Evolutionary conservation across 2,797 vertebrate species (phyloP).

Genomic region (Lophius americanus): DNA sequence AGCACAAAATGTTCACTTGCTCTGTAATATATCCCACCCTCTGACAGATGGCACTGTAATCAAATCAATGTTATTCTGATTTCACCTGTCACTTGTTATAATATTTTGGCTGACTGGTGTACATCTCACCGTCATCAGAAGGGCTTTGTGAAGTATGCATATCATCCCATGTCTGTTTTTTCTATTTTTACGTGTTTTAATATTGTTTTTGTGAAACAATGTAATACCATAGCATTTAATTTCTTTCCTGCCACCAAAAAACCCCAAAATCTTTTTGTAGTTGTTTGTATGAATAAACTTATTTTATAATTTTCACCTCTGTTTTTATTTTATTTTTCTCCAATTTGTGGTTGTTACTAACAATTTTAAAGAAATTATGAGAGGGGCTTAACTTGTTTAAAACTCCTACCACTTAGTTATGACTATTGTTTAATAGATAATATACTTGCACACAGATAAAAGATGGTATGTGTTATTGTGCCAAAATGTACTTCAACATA

Average conservation of each 20-base stretch:
- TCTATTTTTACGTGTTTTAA: conserved; percentile 69
- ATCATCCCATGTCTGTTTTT: conserved; percentile 4
- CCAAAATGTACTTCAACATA: not conserved
- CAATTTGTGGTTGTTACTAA: not conserved
- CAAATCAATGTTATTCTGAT: too few relatives aligned
- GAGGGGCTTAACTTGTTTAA: conserved; percentile 1
- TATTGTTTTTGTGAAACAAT: conserved; percentile 69
- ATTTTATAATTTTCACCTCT: conserved; percentile 71
- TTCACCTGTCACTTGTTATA: too few relatives aligned
- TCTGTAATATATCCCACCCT: too few relatives aligned
- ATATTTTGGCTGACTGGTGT: too few relatives aligned
- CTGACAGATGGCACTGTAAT: too few relatives aligned
- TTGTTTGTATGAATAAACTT: conserved; percentile 77
- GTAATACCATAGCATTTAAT: conserved; percentile 46
- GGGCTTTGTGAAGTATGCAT: conserved; percentile 49
- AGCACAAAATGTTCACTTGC: too few relatives aligned
- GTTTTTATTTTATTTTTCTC: conserved; percentile 19
- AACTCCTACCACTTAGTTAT: conserved; percentile 1
- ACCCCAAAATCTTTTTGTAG: conserved; percentile 65
- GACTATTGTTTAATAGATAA: conserved; percentile 3
- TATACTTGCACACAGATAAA: not conserved
- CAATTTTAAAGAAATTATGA: not conserved
- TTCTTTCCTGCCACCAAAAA: conserved; percentile 41
- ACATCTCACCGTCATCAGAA: conserved; percentile 25
- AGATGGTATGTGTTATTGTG: conserved; percentile 1